Conservation (phyloP, 2,113 vertebrate species). For the Phodopus roborovskii region DNA sequence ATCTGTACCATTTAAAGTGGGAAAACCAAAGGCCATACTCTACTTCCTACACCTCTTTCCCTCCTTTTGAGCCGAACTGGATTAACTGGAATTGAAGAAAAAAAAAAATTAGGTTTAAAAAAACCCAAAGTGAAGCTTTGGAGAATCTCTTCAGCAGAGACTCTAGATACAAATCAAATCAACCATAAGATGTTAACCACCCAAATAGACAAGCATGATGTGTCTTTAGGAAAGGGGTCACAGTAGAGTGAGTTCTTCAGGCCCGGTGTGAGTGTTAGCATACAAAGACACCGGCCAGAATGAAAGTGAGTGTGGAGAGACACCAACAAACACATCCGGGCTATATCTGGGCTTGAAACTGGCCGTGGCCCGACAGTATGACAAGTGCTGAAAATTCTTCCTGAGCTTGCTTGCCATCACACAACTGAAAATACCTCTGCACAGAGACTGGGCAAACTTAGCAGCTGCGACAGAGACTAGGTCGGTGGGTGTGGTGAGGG, state of each 20-base stretch:
- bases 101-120: slow-evolving; percentile 2
- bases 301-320: slow-evolving; percentile 1
- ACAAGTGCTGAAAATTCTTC: not conserved
- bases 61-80: too few relatives aligned
- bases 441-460: not conserved
- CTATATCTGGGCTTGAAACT: not conserved
- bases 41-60: too few relatives aligned
- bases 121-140: not conserved
- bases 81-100: not conserved
- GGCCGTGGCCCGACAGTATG: not conserved
- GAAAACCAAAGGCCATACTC: slow-evolving; percentile 26
- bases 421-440: not conserved
- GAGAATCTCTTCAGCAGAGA: slow-evolving; percentile 37
- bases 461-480: not conserved
- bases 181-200: not conserved
- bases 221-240: not conserved
- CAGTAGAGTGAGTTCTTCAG: not conserved
- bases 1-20: slow-evolving; percentile 35
- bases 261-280: not conserved
- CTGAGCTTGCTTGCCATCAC: not conserved
- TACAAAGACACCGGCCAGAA: not conserved
- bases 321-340: not conserved
- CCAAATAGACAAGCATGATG: not conserved
- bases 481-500: not conserved
- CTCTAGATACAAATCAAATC: not conserved